Conservation (phyloP, 2,888 invertebrate genomes). For the Rotaria sp. region DNA sequence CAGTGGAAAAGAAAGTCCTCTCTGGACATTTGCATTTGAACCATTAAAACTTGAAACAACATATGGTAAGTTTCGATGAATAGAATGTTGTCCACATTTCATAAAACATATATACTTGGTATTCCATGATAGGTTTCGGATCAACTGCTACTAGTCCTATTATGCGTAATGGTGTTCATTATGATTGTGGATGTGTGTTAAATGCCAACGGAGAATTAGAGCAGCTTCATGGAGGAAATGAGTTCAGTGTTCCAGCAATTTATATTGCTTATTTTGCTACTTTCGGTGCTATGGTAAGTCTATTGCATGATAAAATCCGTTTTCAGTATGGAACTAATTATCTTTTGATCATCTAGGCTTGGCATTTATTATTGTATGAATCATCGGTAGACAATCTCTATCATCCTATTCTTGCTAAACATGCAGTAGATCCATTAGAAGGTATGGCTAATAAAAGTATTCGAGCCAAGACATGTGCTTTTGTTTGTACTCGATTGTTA, state of each 20-base stretch:
- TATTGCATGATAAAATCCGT: background rate
- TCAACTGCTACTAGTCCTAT: background rate
- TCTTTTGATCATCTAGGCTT: background rate
- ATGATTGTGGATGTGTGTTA: background rate
- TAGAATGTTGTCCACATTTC: background rate
- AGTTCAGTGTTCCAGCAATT: background rate
- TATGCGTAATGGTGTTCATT: background rate
- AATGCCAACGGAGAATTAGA: background rate
- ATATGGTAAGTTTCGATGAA: background rate
- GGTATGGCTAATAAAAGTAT: background rate
- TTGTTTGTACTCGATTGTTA: background rate
- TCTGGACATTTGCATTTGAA: slow-evolving; percentile 1
- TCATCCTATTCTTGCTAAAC: background rate
- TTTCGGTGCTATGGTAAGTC: background rate
- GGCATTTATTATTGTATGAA: background rate
- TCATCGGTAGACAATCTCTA: background rate
- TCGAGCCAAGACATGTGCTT: background rate
- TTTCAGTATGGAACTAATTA: background rate
- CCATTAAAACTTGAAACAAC: background rate
- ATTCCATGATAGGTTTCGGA: background rate
- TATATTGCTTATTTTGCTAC: background rate
- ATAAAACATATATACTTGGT: background rate
- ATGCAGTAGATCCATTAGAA: background rate
- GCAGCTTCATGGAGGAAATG: background rate
- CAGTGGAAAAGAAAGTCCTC: background rate